phyloP scores from a whole-genome alignment of 2,888 invertebrate species.

The Muschampia plurimacula region DNA sequence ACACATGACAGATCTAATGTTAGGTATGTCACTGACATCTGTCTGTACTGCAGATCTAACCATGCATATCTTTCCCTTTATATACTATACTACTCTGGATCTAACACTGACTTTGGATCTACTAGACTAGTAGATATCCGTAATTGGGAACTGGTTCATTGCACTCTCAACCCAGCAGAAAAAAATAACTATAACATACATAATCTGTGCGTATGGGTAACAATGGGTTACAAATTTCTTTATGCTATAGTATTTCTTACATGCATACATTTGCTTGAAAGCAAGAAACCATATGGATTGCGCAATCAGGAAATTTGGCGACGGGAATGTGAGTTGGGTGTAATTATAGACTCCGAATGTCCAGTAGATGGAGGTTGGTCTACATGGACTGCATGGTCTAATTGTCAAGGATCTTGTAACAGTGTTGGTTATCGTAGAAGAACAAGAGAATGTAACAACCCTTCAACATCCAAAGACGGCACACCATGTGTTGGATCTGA shows the following conservation, averaged over 20 bases:
- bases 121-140: too few relatives aligned
- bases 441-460: slow-evolving; percentile 73
- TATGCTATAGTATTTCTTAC: background rate
- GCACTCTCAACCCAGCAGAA: too few relatives aligned
- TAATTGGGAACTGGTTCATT: too few relatives aligned
- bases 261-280: slow-evolving; percentile 44
- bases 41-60: too few relatives aligned
- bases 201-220: too few relatives aligned
- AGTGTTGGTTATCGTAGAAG: slow-evolving; percentile 70
- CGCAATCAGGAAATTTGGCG: slow-evolving; percentile 69
- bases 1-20: too few relatives aligned
- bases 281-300: slow-evolving; percentile 62
- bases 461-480: slow-evolving; percentile 73
- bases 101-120: too few relatives aligned
- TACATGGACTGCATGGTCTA: slow-evolving; percentile 76
- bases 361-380: slow-evolving; percentile 82
- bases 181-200: too few relatives aligned
- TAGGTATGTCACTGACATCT: too few relatives aligned
- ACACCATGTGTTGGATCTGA: slow-evolving; percentile 69
- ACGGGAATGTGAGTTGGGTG: slow-evolving; percentile 74
- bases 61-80: too few relatives aligned
- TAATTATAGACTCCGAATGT: slow-evolving; percentile 68
- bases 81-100: too few relatives aligned
- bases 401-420: slow-evolving; percentile 78
- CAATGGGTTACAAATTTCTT: slow-evolving; percentile 6